These are phyloP conservation scores for Drosophila colorata DNA, from an alignment of 2,888 invertebrate species.

Conservation along the genomic window DNA sequence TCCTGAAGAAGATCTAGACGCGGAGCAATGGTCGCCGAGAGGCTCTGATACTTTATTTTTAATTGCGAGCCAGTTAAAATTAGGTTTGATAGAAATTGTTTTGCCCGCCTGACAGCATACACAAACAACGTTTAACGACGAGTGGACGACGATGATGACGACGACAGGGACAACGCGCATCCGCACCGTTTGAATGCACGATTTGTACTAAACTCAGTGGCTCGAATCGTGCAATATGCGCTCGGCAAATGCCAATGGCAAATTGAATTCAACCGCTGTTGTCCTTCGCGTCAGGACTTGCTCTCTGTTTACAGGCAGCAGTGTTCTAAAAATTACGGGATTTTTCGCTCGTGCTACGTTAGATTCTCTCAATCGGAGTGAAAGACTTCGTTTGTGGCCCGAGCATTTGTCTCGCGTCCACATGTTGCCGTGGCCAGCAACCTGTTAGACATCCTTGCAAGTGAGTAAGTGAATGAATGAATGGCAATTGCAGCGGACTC, in stretches of 20 bases:
- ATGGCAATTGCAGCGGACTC: conserved; percentile 6
- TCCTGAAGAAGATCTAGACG: not conserved
- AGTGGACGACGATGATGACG: conserved; percentile 30
- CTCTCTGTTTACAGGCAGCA: conserved; percentile 78
- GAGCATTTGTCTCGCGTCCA: conserved; percentile 51
- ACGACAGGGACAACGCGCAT: conserved; percentile 70
- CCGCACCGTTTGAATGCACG: conserved; percentile 85
- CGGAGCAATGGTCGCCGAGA: no score
- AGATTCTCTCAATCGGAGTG: not conserved
- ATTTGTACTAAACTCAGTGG: conserved; percentile 83
- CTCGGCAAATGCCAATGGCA: conserved; percentile 58
- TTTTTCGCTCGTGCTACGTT: conserved; percentile 3
- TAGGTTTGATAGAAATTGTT: conserved; percentile 27
- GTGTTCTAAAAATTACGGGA: conserved; percentile 58
- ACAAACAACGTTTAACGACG: conserved; percentile 21
- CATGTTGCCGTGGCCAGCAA: conserved; percentile 78
- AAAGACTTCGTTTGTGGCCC: conserved; percentile 2
- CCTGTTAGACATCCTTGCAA: conserved; percentile 65
- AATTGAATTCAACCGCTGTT: conserved; percentile 60
- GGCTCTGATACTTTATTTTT: not conserved
- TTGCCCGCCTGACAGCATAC: conserved; percentile 52
- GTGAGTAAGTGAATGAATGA: conserved; percentile 25
- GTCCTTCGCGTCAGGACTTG: conserved; percentile 38
- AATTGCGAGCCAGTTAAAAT: conserved; percentile 43
- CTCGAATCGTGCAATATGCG: conserved; percentile 29